Evolutionary conservation across 2,113 vertebrate genomes (phyloP), one percentile per base, ranked within the genome.

Genomic region (Catagonus wagneri): DNA sequence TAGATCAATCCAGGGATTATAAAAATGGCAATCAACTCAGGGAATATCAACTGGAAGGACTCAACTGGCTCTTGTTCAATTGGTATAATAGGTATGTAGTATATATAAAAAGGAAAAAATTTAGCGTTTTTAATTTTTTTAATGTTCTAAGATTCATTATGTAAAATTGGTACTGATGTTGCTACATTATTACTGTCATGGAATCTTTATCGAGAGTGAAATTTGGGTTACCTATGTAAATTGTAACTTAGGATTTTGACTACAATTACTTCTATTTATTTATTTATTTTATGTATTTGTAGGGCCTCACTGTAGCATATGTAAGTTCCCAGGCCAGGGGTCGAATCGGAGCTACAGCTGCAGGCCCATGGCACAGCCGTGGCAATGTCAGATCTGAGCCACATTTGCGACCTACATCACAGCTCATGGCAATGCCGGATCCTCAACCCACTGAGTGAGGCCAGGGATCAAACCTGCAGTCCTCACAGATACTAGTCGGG

Each of bases 51-150:
- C 98, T 99, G 78, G 99, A 99, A 98, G 99, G 99, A 98, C 99
- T 99, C 97, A 99, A 99, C 98, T 99, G 99, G 99, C 99, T 99
- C 63, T 99, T 99, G 0, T 99, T 99, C 98, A 99, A 99, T 98
- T 99, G 99, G 99, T 99, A 99, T 98, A 99, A 99, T 98, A 99
- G 99, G 99, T 99, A 98, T 97, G 98, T 90, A 68, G 80, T 75
- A 6, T 12, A 1, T 74, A 3, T 65, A n/a, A 22, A 79, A 68
- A 7, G 89, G 91, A 56, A 90, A 56, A 44, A 50, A 1, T 25
- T 71, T 78, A 39, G 0, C n/a, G 1, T 86, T 22, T 84, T 66
- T 15, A n/a, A n/a, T 3, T 63, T n/a, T 84, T 89, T 76, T 54
- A 39, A 19, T 93, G 25, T 79, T 58, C 36, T 65, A 81, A 92